Conservation (phyloP, 2,888 invertebrate species). For the Tromatobia lineatoria region DNA sequence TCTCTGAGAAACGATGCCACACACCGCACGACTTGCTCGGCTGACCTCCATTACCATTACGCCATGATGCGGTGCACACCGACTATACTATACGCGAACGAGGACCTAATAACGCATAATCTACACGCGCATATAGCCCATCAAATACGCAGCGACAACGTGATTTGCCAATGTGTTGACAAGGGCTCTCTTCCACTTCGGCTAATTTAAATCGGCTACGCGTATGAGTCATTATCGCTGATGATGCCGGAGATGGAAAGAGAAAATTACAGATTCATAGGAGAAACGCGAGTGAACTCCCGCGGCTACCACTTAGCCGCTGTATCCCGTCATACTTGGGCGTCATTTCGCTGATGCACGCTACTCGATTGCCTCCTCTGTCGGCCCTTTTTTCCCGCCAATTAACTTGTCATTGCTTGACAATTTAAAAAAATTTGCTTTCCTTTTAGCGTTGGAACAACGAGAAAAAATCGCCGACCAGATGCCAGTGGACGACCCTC, state of each 20-base stretch:
- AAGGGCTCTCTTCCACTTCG: neutral
- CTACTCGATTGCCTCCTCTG: neutral
- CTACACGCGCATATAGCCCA: neutral
- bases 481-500: too few species aligned
- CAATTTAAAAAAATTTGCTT: too few species aligned
- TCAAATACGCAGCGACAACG: neutral
- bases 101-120: conserved; percentile 2
- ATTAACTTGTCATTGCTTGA: too few species aligned
- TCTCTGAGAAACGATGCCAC: conserved; percentile 5
- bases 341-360: neutral
- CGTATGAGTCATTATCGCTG: conserved; percentile 15
- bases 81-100: neutral
- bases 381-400: neutral
- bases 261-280: conserved; percentile 13
- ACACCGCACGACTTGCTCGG: conserved; percentile 26
- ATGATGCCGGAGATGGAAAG: neutral
- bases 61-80: conserved; percentile 3
- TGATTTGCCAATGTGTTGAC: neutral
- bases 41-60: conserved; percentile 43
- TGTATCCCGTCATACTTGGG: conserved; percentile 21
- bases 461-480: too few species aligned
- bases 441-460: too few species aligned
- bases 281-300: neutral
- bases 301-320: conserved; percentile 3
- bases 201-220: neutral